A percentile compares a stretch with the other conserved stretches of the same genome.
These are phyloP conservation scores for Mylabris phalerata DNA, from an alignment of 1,140 invertebrate species.

Conservation along the genomic window DNA sequence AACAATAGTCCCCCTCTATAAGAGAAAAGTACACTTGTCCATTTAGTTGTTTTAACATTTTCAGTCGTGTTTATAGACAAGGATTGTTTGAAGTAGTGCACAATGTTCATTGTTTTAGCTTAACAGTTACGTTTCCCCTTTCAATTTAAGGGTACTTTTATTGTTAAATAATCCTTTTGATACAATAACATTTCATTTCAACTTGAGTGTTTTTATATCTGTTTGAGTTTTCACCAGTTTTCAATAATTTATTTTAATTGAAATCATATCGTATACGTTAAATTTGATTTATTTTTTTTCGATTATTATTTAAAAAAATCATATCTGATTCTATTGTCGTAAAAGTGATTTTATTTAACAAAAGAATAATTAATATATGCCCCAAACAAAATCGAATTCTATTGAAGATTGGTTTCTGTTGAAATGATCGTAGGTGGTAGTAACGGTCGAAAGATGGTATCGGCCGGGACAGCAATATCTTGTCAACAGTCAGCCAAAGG, in stretches of 20 bases:
- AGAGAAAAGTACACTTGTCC: conserved; percentile 28
- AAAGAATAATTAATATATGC: background rate
- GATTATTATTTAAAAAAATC: no score
- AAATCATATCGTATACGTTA: no score
- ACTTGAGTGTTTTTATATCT: background rate
- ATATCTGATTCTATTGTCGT: background rate
- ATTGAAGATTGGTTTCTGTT: background rate
- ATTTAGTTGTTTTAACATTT: conserved; percentile 31
- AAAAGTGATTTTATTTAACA: background rate
- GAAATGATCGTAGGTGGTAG: no score
- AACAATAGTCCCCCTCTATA: conserved; percentile 13
- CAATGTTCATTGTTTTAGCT: conserved; percentile 33
- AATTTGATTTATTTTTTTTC: no score
- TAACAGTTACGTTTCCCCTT: conserved; percentile 26
- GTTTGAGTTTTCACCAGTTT: no score
- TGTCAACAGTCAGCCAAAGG: conserved; percentile 14
- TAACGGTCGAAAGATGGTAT: conserved; percentile 7
- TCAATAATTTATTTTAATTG: no score
- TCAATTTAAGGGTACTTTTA: conserved; percentile 27
- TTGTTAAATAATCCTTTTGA: conserved; percentile 27
- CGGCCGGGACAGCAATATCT: conserved; percentile 16
- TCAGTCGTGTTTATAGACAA: conserved; percentile 28
- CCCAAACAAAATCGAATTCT: background rate
- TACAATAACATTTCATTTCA: conserved; percentile 22
- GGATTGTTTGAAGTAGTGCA: conserved; percentile 30